These are phyloP conservation scores for Cyclina sinensis DNA, from an alignment of 1,140 invertebrate species.

Conservation along the genomic window DNA sequence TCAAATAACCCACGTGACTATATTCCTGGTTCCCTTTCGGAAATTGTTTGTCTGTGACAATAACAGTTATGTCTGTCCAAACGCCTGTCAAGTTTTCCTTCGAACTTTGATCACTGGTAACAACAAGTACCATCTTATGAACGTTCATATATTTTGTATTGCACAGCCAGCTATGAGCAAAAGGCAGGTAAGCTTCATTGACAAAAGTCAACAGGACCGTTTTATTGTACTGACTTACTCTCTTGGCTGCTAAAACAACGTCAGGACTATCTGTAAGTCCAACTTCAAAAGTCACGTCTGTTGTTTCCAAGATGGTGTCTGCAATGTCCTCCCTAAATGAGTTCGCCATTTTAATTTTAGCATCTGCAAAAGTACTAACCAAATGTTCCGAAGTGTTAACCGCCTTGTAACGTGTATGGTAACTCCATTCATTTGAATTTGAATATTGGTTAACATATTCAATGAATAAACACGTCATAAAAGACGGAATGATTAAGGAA, in stretches of 20 bases:
- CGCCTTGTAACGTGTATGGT: too few species aligned
- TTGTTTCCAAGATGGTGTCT: too few species aligned
- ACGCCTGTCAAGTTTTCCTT: conserved; percentile 63
- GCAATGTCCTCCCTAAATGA: too few species aligned
- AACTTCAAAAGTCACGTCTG: too few species aligned
- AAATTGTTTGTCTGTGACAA: conserved; percentile 35
- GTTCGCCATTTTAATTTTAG: too few species aligned
- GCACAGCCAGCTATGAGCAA: conserved; percentile 79
- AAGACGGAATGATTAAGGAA: too few species aligned
- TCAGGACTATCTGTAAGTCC: too few species aligned
- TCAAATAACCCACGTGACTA: conserved; percentile 77
- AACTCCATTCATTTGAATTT: too few species aligned
- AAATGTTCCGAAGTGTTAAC: too few species aligned
- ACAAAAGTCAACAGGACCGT: conserved; percentile 75
- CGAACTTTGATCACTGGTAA: conserved; percentile 71
- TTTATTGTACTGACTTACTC: background rate
- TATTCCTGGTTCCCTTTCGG: conserved; percentile 71
- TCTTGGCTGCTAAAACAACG: background rate
- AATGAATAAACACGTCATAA: too few species aligned
- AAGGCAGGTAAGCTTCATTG: conserved; percentile 78
- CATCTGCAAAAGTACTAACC: too few species aligned
- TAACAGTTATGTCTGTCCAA: conserved; percentile 74
- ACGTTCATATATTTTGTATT: conserved; percentile 78
- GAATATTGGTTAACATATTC: too few species aligned
- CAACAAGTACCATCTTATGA: conserved; percentile 74